Conservation (phyloP, 1,140 invertebrate species). For the Rhopalosiphum padi region DNA sequence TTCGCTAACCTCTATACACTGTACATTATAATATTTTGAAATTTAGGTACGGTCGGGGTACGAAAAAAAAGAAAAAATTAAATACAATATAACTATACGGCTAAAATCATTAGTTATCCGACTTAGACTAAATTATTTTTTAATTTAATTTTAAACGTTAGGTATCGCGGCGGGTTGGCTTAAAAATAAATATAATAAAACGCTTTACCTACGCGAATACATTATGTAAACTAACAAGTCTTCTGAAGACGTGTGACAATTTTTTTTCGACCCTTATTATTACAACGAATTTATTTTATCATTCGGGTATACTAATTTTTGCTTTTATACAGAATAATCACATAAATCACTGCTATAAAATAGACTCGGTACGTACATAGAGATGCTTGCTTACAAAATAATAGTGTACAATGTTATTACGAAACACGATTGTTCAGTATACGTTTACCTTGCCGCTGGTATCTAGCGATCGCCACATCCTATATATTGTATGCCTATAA, state of each 20-base stretch:
- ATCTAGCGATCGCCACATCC: background rate
- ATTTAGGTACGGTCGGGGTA: background rate
- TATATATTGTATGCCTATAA: background rate
- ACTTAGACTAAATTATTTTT: too few relatives aligned
- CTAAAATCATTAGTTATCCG: background rate
- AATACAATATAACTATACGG: background rate
- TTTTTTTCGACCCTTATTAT: background rate
- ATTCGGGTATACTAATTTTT: background rate
- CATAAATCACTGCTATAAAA: background rate
- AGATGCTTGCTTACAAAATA: background rate
- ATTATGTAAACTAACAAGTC: background rate
- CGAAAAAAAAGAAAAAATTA: background rate
- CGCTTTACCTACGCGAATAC: too few relatives aligned
- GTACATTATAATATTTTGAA: background rate
- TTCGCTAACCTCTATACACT: background rate
- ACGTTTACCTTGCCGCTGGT: slow-evolving; percentile 4
- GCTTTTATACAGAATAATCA: background rate
- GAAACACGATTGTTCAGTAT: background rate
- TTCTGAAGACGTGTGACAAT: background rate
- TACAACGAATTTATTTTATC: background rate
- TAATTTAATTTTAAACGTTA: too few relatives aligned
- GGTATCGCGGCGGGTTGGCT: too few relatives aligned
- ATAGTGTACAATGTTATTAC: background rate
- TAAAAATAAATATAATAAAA: too few relatives aligned
- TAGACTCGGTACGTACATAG: background rate